Base-by-base conservation (phyloP, 2,797 vertebrate species). In the Labeo calbasu region DNA sequence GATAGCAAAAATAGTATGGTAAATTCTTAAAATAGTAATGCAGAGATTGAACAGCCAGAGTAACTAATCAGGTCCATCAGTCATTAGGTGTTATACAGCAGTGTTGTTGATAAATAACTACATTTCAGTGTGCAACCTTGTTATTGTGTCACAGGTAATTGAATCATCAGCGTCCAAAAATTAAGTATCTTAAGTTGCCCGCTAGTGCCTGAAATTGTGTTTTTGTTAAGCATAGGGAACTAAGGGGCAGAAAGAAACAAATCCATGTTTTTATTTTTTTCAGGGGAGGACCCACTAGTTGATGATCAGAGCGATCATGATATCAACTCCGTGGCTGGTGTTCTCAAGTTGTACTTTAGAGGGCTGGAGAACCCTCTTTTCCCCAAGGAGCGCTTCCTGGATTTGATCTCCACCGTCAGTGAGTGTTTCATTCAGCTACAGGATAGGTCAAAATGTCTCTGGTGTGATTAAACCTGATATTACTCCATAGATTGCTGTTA, bases 321-420 rank as follows among this genome's bases (percentile, higher is more conserved):
- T 82, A 99, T 99, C 83, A 99, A 99, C 90, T 99, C 98, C 0
- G 98, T 98, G 71, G 98, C 98, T 13, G 98, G 98, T 15, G 98
- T 99, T 83, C 94, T 99, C 91, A 99, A 99, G 93, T 95, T 99
- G 65, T 99, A 99, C 90, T 99, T 99, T 94, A 96, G 98, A 91
- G 98, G 98, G 69, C 94, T 99, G 93, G 98, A 99, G 95, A 99
- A 99, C 90, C 97, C 98, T 0, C 92, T 99, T 87, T 99, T 99
- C 94, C 97, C 98, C 85, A 99, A 99, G 95, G 98, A 99, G 93
- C 97, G 95, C 90, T 99, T 99, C 94, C 95, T 97, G 92, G 98
- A 99, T 93, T 96, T 99, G 92, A 96, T 99, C 90, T 98, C 97
- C 85, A 99, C 97, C 82, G 97, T 98, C 92, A 99, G 97, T 99